phyloP scores from a whole-genome alignment of 2,888 invertebrate genomes.

The Lucinisca nassula region DNA sequence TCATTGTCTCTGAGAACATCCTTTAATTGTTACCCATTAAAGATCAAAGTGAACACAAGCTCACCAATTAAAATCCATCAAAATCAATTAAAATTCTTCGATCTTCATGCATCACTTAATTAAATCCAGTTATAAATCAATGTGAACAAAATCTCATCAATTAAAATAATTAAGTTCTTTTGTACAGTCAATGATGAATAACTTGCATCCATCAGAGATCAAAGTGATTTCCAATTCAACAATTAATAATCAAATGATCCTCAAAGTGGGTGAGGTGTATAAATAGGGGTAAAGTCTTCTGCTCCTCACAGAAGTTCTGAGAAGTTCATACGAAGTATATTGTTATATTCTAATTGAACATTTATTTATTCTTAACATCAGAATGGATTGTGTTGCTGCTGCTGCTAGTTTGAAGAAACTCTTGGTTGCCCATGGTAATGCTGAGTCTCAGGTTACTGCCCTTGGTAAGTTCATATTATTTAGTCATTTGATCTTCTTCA shows the following conservation, averaged over 20 bases:
- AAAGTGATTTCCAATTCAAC: not conserved
- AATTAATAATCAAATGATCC: too few relatives aligned
- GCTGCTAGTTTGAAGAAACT: not conserved
- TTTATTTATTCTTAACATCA: not conserved
- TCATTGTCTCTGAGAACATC: not conserved
- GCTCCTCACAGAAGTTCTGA: not conserved
- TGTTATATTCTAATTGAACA: not conserved
- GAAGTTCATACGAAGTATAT: not conserved
- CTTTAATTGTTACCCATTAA: not conserved
- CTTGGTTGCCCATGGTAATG: not conserved
- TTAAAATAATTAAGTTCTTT: not conserved
- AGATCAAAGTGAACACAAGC: too few relatives aligned
- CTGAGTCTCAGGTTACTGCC: not conserved
- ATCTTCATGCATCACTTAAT: too few relatives aligned
- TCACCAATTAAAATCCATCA: too few relatives aligned
- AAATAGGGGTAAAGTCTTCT: too few relatives aligned
- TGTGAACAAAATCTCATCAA: not conserved
- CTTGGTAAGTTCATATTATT: constrained; percentile 19
- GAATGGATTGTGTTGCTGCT: not conserved
- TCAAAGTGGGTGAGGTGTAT: too few relatives aligned
- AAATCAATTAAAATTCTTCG: too few relatives aligned
- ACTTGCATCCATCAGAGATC: not conserved
- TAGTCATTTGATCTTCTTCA: too few relatives aligned
- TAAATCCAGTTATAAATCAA: too few relatives aligned
- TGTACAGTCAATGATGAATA: not conserved